Percentiles rank a stretch among this genome's conserved stretches.
phyloP scores from a whole-genome alignment of 2,113 vertebrate genomes.

The Trinectes maculatus region DNA sequence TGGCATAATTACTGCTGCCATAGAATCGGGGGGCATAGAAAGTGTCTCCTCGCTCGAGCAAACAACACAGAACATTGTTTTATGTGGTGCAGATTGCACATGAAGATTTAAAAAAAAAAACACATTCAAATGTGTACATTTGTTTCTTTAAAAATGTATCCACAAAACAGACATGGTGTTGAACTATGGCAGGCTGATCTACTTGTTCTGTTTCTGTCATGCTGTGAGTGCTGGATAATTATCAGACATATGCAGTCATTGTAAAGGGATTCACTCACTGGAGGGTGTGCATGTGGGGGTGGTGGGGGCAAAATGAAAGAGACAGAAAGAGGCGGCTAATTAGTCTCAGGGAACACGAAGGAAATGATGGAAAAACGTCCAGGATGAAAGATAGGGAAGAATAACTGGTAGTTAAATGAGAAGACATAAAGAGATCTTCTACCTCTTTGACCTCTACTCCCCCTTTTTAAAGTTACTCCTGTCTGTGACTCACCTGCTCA shows the following conservation, averaged over 20 bases:
- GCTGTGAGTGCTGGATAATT: slow-evolving; percentile 36
- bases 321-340: slow-evolving; percentile 58
- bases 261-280: slow-evolving; percentile 47
- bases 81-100: neutral
- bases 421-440: neutral
- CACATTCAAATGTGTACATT: neutral
- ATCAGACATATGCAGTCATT: slow-evolving; percentile 48
- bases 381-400: slow-evolving; percentile 12
- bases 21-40: slow-evolving; percentile 45
- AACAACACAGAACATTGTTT: slow-evolving; percentile 6
- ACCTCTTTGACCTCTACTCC: no score
- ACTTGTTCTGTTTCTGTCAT: slow-evolving; percentile 32
- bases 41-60: slow-evolving; percentile 9
- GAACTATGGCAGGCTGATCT: neutral
- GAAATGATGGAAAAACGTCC: slow-evolving; percentile 10
- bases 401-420: neutral
- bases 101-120: neutral
- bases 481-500: neutral
- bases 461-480: neutral
- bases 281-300: slow-evolving; percentile 39
- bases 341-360: slow-evolving; percentile 56
- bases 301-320: slow-evolving; percentile 44
- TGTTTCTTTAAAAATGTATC: neutral
- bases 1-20: slow-evolving; percentile 65
- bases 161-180: neutral